These are phyloP conservation scores for Clarias laeviceps DNA, from an alignment of 2,797 vertebrate genomes.

Conservation along the genomic window DNA sequence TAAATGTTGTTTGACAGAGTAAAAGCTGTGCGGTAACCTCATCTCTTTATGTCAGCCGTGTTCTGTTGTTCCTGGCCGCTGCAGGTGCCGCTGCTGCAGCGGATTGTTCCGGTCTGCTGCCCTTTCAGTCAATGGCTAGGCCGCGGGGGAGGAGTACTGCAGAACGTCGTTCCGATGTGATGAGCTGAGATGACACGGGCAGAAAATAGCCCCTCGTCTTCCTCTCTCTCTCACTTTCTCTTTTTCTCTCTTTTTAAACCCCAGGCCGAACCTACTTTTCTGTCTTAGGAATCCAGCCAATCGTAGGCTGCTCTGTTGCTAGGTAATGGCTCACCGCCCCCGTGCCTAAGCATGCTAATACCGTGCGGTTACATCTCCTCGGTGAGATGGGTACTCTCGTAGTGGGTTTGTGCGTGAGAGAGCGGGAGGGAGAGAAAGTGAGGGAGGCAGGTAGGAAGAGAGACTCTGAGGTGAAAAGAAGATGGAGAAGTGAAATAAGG, in stretches of 20 bases:
- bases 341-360: constrained; percentile 60
- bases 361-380: constrained; percentile 47
- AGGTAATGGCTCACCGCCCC: constrained; percentile 77
- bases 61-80: constrained; percentile 44
- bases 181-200: constrained; percentile 67
- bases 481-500: constrained; percentile 46
- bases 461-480: constrained; percentile 32
- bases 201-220: constrained; percentile 64
- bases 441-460: background rate
- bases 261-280: constrained; percentile 68
- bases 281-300: constrained; percentile 71
- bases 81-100: constrained; percentile 32
- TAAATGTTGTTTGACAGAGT: constrained; percentile 38
- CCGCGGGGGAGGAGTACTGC: constrained; percentile 45
- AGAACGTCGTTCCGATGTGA: constrained; percentile 59
- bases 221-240: constrained; percentile 46
- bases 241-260: constrained; percentile 47
- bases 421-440: constrained; percentile 13
- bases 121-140: constrained; percentile 57
- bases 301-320: constrained; percentile 74
- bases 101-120: constrained; percentile 57
- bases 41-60: constrained; percentile 30
- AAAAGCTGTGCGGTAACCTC: constrained; percentile 52
- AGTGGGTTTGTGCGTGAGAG: constrained; percentile 8
- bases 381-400: constrained; percentile 42